These are phyloP conservation scores for Seira sanloemensis DNA, from an alignment of 2,888 invertebrate genomes.

Conservation along the genomic window DNA sequence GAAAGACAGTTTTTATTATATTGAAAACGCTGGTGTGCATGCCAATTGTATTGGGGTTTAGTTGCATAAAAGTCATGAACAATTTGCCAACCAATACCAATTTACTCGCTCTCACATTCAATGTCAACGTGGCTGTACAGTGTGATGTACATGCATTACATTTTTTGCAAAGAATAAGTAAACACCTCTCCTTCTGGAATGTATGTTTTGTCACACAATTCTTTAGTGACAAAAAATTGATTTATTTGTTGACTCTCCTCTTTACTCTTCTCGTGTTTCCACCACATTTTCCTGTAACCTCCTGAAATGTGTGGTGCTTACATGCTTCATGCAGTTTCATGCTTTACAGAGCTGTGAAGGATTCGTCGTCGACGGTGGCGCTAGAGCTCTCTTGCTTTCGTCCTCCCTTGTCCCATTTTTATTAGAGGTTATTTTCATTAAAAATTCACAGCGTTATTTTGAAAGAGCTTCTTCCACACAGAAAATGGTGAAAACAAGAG, in stretches of 20 bases:
- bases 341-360: background rate
- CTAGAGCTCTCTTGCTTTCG: background rate
- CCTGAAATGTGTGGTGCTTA: too few species aligned
- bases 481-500: too few species aligned
- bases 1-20: too few species aligned
- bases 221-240: background rate
- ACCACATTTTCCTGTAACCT: background rate
- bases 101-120: too few species aligned
- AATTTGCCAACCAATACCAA: too few species aligned
- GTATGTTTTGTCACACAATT: background rate
- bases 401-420: background rate
- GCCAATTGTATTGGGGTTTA: too few species aligned
- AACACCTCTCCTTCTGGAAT: too few species aligned
- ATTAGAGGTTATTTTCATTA: slow-evolving; percentile 1
- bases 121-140: too few species aligned
- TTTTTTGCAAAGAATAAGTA: too few species aligned
- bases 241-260: background rate
- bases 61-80: too few species aligned
- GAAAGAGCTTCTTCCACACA: background rate
- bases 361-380: background rate
- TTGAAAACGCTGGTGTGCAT: too few species aligned
- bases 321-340: background rate
- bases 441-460: background rate
- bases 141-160: too few species aligned
- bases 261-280: background rate